Percentiles rank a stretch among this genome's conserved stretches.
These are phyloP conservation scores for Thryonomys swinderianus DNA, from an alignment of 2,113 vertebrate species.

Conservation along the genomic window DNA sequence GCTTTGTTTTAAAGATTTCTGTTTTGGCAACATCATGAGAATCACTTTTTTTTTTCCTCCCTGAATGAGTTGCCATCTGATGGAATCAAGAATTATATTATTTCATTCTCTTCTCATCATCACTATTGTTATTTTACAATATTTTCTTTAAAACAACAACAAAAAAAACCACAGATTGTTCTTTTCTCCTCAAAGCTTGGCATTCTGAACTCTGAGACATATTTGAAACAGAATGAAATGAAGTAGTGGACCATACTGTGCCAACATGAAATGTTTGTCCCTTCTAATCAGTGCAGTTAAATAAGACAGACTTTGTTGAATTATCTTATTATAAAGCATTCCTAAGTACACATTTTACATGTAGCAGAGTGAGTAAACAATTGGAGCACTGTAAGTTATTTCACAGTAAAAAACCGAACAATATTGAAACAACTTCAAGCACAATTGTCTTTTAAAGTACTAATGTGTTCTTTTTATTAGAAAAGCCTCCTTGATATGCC, in stretches of 20 bases:
- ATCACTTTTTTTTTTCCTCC: not conserved
- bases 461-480: constrained; percentile 38
- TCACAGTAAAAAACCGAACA: constrained; percentile 57
- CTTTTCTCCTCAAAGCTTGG: constrained; percentile 57
- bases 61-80: not conserved
- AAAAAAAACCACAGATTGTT: constrained; percentile 61
- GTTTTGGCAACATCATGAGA: constrained; percentile 58
- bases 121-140: constrained; percentile 59
- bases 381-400: constrained; percentile 60
- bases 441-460: not conserved
- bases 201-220: constrained; percentile 66
- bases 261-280: constrained; percentile 73
- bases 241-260: constrained; percentile 57
- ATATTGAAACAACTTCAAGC: constrained; percentile 29
- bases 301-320: constrained; percentile 78
- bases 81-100: constrained; percentile 44
- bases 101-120: constrained; percentile 68
- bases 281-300: constrained; percentile 70
- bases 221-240: constrained; percentile 70
- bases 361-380: constrained; percentile 67
- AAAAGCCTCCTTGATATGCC: constrained; percentile 8
- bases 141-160: constrained; percentile 13
- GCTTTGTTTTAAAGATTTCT: constrained; percentile 10
- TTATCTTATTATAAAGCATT: constrained; percentile 73
- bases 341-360: constrained; percentile 73